Conservation (phyloP, 2,888 invertebrate species). For the Lasioglossum leucozonium region DNA sequence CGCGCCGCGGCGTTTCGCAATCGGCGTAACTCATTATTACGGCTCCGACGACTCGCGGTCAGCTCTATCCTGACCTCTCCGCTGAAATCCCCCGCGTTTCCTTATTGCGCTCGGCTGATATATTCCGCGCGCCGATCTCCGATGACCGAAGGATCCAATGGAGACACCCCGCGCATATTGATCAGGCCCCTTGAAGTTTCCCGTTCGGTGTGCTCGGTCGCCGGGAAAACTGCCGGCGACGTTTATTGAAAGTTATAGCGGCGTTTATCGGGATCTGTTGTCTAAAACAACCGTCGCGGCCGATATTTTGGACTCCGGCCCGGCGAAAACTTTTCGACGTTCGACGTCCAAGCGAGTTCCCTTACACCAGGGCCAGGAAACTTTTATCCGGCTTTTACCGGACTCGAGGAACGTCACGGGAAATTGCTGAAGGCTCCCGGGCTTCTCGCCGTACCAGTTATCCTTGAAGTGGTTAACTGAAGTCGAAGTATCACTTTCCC, state of each 20-base stretch:
- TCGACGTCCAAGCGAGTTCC: constrained; percentile 32
- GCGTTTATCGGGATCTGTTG: constrained; percentile 37
- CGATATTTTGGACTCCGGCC: constrained; percentile 48
- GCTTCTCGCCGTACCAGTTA: constrained; percentile 33
- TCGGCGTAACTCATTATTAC: constrained; percentile 61
- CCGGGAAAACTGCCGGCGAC: constrained; percentile 14
- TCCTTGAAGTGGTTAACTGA: constrained; percentile 44
- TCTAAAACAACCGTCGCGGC: constrained; percentile 34
- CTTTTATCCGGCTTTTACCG: constrained; percentile 49
- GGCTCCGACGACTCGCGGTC: constrained; percentile 51
- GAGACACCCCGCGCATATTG: constrained; percentile 15
- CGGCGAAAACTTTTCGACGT: constrained; percentile 48
- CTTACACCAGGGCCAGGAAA: constrained; percentile 31
- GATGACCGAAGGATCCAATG: constrained; percentile 17
- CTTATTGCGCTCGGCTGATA: constrained; percentile 39
- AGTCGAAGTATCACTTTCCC: constrained; percentile 43
- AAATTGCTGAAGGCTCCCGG: constrained; percentile 37
- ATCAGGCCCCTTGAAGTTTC: background rate
- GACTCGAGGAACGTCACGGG: constrained; percentile 46
- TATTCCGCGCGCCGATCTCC: constrained; percentile 3
- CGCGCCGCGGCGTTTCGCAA: constrained; percentile 35
- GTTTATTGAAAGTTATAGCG: constrained; percentile 27
- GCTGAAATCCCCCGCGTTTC: constrained; percentile 43
- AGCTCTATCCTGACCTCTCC: constrained; percentile 49
- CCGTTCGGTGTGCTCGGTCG: background rate